Conservation (phyloP, 1,140 invertebrate species). For the Temnothorax longispinosus region DNA sequence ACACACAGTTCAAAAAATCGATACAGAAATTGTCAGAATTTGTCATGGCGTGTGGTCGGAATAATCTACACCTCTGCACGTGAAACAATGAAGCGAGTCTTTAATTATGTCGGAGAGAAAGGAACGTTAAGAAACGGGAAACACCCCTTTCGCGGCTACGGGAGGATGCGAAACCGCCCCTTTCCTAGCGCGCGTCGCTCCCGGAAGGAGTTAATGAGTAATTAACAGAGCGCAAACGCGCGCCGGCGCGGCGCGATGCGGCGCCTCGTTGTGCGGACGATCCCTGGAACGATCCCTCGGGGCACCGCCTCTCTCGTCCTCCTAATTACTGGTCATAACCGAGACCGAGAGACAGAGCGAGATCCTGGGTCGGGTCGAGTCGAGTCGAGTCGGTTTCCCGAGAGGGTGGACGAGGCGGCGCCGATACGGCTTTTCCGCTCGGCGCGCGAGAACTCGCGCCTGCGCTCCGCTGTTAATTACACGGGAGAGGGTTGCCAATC, state of each 20-base stretch:
- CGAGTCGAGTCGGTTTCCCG: conserved; percentile 47
- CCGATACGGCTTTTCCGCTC: conserved; percentile 56
- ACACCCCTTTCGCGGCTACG: conserved; percentile 13
- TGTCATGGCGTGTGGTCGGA: neutral
- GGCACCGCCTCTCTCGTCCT: conserved; percentile 73
- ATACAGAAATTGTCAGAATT: neutral
- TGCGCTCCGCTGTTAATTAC: conserved; percentile 79
- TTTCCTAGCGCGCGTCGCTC: conserved; percentile 64
- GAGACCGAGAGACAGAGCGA: conserved; percentile 57
- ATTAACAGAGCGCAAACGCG: conserved; percentile 79
- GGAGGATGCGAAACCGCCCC: conserved; percentile 25
- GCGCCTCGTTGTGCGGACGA: neutral
- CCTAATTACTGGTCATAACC: conserved; percentile 80
- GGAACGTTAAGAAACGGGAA: neutral
- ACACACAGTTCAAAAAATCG: neutral
- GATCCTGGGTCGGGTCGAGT: conserved; percentile 62
- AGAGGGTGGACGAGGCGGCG: conserved; percentile 56
- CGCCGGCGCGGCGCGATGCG: conserved; percentile 47
- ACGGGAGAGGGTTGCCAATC: conserved; percentile 79
- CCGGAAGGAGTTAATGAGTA: conserved; percentile 80
- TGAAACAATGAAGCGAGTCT: neutral
- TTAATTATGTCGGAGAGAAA: conserved; percentile 9
- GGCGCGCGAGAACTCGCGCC: conserved; percentile 76
- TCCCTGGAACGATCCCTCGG: conserved; percentile 26
- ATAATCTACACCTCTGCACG: neutral